Evolutionary conservation across 1,140 invertebrate genomes (phyloP).

Genomic region (Platorchestia sp.): DNA sequence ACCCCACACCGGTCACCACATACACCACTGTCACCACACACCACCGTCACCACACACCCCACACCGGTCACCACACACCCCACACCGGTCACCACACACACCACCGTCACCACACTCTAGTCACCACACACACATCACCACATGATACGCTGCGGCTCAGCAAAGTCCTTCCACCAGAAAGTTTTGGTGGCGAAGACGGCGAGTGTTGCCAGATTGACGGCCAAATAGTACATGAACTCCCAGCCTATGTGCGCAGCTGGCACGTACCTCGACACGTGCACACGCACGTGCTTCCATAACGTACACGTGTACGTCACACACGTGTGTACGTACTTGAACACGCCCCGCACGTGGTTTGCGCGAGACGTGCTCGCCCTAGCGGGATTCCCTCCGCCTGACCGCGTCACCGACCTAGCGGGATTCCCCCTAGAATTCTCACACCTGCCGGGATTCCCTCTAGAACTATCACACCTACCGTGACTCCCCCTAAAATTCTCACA

Average conservation of each 20-base stretch:
- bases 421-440: not conserved
- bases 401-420: not conserved
- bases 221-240: slow-evolving; percentile 81
- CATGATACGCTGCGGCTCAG: slow-evolving; percentile 87
- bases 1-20: too few relatives aligned
- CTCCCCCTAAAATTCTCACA: not conserved
- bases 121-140: too few relatives aligned
- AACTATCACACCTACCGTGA: not conserved
- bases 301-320: not conserved
- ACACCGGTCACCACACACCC: too few relatives aligned
- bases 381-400: not conserved
- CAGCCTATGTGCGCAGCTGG: slow-evolving; percentile 73
- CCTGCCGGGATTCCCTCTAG: not conserved
- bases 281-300: not conserved
- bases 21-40: too few relatives aligned
- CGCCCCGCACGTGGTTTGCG: not conserved
- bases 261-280: not conserved
- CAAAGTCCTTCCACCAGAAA: slow-evolving; percentile 85
- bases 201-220: slow-evolving; percentile 84
- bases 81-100: too few relatives aligned
- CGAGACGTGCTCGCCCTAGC: not conserved
- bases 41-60: too few relatives aligned
- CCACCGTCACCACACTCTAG: too few relatives aligned
- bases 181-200: slow-evolving; percentile 86
- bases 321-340: not conserved